Evolutionary conservation across 2,797 vertebrate species (phyloP).

Genomic region (Pithecia hirsuta): DNA sequence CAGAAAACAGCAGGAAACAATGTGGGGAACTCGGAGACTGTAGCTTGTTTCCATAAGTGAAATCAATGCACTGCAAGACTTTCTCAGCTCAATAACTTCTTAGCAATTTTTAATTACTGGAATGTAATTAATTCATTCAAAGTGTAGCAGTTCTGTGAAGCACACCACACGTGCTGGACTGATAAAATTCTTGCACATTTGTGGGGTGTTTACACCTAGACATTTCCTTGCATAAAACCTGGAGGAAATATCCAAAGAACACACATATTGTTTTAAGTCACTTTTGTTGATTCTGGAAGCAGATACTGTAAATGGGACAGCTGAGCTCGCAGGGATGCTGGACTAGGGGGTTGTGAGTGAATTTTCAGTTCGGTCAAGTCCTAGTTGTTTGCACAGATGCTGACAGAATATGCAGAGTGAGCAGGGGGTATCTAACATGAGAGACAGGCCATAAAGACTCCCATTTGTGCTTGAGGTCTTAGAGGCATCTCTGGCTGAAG

Average conservation of each 20-base stretch:
- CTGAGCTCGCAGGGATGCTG: background rate
- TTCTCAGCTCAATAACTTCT: slow-evolving; percentile 71
- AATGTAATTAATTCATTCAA: slow-evolving; percentile 69
- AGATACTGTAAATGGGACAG: background rate
- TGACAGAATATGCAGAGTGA: background rate
- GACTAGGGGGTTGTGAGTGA: too few relatives aligned
- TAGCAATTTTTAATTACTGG: slow-evolving; percentile 76
- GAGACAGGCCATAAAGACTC: background rate
- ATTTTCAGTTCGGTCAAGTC: background rate
- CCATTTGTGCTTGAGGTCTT: background rate
- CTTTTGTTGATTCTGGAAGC: background rate
- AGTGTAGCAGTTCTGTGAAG: background rate
- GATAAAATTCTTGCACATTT: slow-evolving; percentile 26
- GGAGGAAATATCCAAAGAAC: background rate
- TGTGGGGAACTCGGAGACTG: background rate
- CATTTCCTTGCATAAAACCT: background rate
- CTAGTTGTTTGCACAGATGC: background rate
- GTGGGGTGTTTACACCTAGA: background rate
- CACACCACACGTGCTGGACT: background rate
- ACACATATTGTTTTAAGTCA: background rate
- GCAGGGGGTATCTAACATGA: background rate
- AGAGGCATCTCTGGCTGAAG: background rate
- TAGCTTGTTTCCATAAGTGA: background rate
- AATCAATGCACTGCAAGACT: background rate
- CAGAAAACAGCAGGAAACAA: background rate